These are phyloP conservation scores for Euplexia lucipara DNA, from an alignment of 2,888 invertebrate species.

Conservation along the genomic window DNA sequence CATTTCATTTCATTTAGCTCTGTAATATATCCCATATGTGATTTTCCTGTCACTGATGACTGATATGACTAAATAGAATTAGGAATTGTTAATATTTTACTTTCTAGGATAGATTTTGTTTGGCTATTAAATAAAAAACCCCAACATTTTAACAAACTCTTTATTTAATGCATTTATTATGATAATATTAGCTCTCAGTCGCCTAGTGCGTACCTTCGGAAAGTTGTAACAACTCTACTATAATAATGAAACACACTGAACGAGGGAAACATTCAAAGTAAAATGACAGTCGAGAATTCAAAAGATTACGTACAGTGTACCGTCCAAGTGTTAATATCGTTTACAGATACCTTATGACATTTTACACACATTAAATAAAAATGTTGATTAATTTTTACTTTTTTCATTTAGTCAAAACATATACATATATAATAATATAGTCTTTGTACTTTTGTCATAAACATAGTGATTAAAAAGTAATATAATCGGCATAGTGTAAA, in stretches of 20 bases:
- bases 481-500: constrained; percentile 44
- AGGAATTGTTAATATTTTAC: not conserved
- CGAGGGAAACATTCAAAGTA: constrained; percentile 67
- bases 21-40: too few species aligned
- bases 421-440: too few species aligned
- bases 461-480: constrained; percentile 29
- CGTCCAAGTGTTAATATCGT: constrained; percentile 44
- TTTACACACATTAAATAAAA: constrained; percentile 15
- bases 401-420: constrained; percentile 9
- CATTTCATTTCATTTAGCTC: too few species aligned
- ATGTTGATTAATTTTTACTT: not conserved
- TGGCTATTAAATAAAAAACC: constrained; percentile 69
- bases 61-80: not conserved
- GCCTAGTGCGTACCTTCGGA: constrained; percentile 91
- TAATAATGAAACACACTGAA: constrained; percentile 71
- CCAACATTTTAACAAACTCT: constrained; percentile 87
- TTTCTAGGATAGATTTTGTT: not conserved
- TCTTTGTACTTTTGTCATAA: too few species aligned
- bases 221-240: constrained; percentile 89
- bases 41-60: too few species aligned
- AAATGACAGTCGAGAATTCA: constrained; percentile 67
- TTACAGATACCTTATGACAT: constrained; percentile 23
- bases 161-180: constrained; percentile 90
- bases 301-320: constrained; percentile 67
- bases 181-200: constrained; percentile 91